phyloP scores from a whole-genome alignment of 2,113 vertebrate species.

The Gambusia holbrooki region DNA sequence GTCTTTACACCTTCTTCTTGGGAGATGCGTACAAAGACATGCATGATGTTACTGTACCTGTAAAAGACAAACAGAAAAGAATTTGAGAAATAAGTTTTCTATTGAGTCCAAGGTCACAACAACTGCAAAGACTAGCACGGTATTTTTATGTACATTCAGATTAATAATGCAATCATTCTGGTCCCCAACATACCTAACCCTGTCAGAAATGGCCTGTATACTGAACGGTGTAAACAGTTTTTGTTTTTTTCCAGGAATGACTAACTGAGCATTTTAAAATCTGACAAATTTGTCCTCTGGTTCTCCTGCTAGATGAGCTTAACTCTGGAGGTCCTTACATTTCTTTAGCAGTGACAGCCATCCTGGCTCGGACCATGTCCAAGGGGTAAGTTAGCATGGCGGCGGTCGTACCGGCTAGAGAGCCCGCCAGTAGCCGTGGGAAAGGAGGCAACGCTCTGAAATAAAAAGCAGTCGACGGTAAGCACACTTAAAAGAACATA shows the following conservation, averaged over 20 bases:
- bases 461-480: conserved; percentile 14
- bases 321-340: conserved; percentile 82
- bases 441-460: conserved; percentile 89
- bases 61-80: not conserved
- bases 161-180: not conserved
- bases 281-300: not conserved
- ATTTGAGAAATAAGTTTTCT: not conserved
- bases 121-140: not conserved
- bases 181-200: too few relatives aligned
- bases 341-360: conserved; percentile 97
- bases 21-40: conserved; percentile 93
- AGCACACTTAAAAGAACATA: not conserved
- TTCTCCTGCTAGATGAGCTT: not conserved
- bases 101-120: not conserved
- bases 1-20: conserved; percentile 92
- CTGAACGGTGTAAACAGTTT: too few relatives aligned
- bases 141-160: not conserved
- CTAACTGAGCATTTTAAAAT: not conserved
- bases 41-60: conserved; percentile 97
- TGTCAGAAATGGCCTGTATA: too few relatives aligned
- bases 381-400: conserved; percentile 93
- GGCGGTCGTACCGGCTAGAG: conserved; percentile 93
- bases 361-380: conserved; percentile 96
- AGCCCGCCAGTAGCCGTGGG: conserved; percentile 91
- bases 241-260: not conserved